Conservation (phyloP, 2,888 invertebrate species). For the Meiosimyza decipiens region DNA sequence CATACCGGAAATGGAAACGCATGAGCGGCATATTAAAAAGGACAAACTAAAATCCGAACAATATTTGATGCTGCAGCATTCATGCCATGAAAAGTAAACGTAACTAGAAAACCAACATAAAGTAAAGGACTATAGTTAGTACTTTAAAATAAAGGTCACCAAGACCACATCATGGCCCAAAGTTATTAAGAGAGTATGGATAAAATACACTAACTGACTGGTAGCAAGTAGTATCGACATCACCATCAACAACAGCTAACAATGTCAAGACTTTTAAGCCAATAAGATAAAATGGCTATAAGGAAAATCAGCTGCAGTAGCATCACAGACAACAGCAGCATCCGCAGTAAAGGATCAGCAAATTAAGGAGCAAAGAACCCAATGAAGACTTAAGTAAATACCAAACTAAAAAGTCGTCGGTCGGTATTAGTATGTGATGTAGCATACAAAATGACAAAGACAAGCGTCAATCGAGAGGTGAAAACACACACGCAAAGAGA, state of each 20-base stretch:
- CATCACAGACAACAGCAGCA: neutral
- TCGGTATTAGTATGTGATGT: no score
- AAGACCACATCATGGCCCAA: neutral
- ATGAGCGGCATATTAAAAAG: constrained; percentile 8
- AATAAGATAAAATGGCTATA: constrained; percentile 39
- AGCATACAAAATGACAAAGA: no score
- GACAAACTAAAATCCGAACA: neutral
- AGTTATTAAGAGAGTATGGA: neutral
- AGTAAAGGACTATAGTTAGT: neutral
- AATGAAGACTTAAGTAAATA: constrained; percentile 33
- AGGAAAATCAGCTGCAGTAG: constrained; percentile 16
- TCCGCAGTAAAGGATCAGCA: neutral
- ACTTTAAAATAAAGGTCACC: neutral
- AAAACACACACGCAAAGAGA: no score
- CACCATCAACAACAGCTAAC: constrained; percentile 29
- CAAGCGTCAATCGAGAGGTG: no score
- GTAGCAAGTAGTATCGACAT: constrained; percentile 14
- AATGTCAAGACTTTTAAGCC: constrained; percentile 39
- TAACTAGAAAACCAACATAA: no score
- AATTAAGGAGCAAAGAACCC: constrained; percentile 19
- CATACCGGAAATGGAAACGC: neutral
- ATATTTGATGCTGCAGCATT: no score
- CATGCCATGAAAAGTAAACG: neutral
- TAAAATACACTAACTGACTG: neutral
- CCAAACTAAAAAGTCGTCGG: constrained; percentile 21